Evolutionary conservation across 2,797 vertebrate species (phyloP).

Genomic region (Enoplosus armatus): DNA sequence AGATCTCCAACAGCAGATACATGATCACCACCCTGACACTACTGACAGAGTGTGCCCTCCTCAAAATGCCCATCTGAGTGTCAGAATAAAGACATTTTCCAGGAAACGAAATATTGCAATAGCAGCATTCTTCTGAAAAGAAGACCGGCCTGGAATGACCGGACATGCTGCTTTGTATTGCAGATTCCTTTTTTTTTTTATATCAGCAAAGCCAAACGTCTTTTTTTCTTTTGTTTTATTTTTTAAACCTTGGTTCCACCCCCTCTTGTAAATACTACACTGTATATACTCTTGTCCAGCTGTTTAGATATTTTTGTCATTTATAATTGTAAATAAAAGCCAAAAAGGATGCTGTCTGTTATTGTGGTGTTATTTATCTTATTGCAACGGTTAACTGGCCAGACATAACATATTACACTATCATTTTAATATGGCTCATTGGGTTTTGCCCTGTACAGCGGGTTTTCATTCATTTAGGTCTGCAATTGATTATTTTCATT

Average conservation of each 20-base stretch:
- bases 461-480: no score
- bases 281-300: constrained; percentile 8
- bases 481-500: no score
- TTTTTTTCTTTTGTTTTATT: not conserved
- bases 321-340: constrained; percentile 65
- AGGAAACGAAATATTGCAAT: not conserved
- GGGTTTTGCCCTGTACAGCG: no score
- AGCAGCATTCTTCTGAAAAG: not conserved
- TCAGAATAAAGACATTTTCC: not conserved
- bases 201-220: not conserved
- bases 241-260: not conserved
- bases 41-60: constrained; percentile 91
- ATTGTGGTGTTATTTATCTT: not conserved
- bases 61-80: constrained; percentile 83
- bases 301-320: constrained; percentile 32
- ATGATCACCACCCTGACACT: constrained; percentile 88
- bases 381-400: not conserved
- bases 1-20: constrained; percentile 91
- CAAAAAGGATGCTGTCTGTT: not conserved
- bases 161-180: not conserved
- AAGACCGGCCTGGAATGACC: no score
- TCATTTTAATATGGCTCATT: no score
- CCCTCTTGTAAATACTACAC: constrained; percentile 44
- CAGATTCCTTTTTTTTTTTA: not conserved
- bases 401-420: no score